These are phyloP conservation scores for Ondatra zibethicus DNA, from an alignment of 2,113 vertebrate genomes.

Conservation along the genomic window DNA sequence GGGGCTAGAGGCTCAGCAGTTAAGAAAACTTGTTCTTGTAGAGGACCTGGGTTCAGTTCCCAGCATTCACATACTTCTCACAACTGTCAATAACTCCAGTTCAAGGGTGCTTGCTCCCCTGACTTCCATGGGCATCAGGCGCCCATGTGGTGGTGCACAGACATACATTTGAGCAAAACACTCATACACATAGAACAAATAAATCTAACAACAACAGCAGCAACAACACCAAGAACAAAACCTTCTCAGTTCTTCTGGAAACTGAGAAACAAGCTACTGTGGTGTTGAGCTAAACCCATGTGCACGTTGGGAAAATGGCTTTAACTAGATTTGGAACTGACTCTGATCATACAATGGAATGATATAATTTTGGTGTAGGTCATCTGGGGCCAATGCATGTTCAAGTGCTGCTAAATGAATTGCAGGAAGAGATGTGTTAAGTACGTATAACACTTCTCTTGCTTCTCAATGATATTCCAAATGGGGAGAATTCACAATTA, in stretches of 20 bases:
- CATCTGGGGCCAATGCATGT: background rate
- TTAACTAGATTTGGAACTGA: slow-evolving; percentile 23
- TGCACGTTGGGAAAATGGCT: background rate
- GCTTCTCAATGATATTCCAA: background rate
- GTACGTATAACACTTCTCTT: background rate
- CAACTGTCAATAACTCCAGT: background rate
- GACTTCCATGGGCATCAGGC: background rate
- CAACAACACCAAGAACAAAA: background rate
- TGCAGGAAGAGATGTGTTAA: background rate
- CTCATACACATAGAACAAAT: background rate
- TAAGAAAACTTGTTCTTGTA: background rate
- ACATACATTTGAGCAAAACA: background rate
- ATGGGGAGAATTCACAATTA: background rate
- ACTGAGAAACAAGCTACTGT: background rate
- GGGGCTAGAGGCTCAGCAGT: background rate
- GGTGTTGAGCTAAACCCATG: background rate
- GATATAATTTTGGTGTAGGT: background rate
- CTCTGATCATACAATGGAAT: background rate
- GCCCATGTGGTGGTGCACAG: background rate
- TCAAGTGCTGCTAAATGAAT: slow-evolving; percentile 18
- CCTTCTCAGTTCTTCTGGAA: background rate
- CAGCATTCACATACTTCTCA: background rate
- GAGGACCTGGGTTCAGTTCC: background rate
- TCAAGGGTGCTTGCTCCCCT: background rate
- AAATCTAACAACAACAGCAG: background rate